Evolutionary conservation across 2,113 vertebrate species (phyloP).

Genomic region (Sorex fumeus): DNA sequence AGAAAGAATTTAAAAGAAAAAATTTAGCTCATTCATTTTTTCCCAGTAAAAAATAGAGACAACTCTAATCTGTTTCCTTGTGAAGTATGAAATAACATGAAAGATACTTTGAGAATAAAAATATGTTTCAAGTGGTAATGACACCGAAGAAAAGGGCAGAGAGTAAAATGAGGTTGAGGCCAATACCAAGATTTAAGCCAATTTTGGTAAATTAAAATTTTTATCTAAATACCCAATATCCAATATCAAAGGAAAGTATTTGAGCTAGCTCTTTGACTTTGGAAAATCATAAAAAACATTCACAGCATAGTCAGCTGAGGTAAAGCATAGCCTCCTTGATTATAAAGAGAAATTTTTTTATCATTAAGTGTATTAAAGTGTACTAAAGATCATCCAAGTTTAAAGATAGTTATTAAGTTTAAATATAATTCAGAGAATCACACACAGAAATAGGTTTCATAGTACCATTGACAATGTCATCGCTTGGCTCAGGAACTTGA

Average conservation of each 20-base stretch:
- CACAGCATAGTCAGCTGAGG: neutral
- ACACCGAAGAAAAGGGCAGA: neutral
- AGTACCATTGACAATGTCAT: neutral
- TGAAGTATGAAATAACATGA: neutral
- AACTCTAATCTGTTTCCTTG: neutral
- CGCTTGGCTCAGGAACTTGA: neutral
- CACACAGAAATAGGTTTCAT: neutral
- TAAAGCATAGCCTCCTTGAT: neutral
- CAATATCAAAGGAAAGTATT: neutral
- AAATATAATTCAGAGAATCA: neutral
- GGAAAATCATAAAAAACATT: neutral
- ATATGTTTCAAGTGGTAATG: neutral
- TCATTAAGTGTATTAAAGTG: slow-evolving; percentile 6
- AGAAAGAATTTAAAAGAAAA: neutral
- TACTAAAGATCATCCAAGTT: neutral
- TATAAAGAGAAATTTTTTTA: neutral
- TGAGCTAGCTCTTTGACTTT: neutral
- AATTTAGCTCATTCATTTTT: neutral
- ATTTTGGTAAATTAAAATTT: neutral
- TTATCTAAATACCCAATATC: neutral
- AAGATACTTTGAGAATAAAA: neutral
- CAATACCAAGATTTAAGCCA: neutral
- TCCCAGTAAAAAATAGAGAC: slow-evolving; percentile 9
- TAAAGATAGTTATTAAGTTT: neutral
- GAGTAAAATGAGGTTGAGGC: neutral